A percentile compares a stretch with the other conserved stretches of the same genome.
These are phyloP conservation scores for Streblospio benedicti DNA, from an alignment of 1,140 invertebrate genomes.

Conservation along the genomic window DNA sequence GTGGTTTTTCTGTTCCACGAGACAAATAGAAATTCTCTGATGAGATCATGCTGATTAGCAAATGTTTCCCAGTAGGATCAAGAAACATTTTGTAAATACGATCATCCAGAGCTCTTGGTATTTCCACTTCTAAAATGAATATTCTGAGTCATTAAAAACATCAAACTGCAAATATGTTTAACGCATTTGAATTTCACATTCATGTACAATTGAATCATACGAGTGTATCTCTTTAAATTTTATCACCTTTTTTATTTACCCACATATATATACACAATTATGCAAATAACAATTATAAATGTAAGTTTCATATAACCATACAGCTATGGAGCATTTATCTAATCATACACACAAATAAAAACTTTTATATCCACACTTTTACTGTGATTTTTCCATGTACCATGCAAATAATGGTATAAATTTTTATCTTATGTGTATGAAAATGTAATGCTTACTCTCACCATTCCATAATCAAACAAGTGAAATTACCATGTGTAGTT, in stretches of 20 bases:
- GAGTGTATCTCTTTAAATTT: not conserved
- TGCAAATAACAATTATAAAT: not conserved
- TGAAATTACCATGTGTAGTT: slow-evolving; percentile 61
- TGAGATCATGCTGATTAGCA: slow-evolving; percentile 65
- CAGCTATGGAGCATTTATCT: not conserved
- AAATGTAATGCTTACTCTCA: not conserved
- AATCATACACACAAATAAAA: not conserved
- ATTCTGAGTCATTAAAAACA: slow-evolving; percentile 10
- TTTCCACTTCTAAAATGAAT: slow-evolving; percentile 37
- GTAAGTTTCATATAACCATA: not conserved
- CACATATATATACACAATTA: not conserved
- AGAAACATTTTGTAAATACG: slow-evolving; percentile 66
- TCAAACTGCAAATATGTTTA: slow-evolving; percentile 4
- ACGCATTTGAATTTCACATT: not conserved
- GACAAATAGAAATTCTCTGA: slow-evolving; percentile 72
- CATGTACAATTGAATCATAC: not conserved
- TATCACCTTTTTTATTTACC: not conserved
- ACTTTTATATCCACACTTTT: not conserved
- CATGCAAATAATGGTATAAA: not conserved
- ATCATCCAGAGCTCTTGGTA: slow-evolving; percentile 39
- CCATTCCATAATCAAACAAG: not conserved
- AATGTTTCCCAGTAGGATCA: slow-evolving; percentile 76
- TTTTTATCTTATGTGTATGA: not conserved
- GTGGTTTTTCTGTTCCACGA: slow-evolving; percentile 57
- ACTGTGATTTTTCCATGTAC: not conserved